These are phyloP conservation scores for Emesis russula DNA, from an alignment of 2,888 invertebrate genomes.

Conservation along the genomic window DNA sequence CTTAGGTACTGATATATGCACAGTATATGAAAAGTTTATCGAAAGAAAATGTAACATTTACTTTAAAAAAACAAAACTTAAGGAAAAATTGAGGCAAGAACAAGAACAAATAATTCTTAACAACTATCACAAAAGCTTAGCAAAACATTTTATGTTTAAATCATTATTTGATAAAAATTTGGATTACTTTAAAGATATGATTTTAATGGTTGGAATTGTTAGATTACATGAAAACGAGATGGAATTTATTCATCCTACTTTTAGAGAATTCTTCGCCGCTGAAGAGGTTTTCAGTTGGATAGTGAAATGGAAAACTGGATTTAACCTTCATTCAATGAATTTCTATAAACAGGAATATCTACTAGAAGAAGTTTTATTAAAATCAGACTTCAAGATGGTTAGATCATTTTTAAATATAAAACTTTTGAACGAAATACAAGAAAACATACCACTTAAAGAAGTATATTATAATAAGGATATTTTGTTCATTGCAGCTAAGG, in stretches of 20 bases:
- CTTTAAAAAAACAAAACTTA: background rate
- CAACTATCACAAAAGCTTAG: background rate
- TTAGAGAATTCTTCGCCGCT: constrained; percentile 20
- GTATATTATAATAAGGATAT: constrained; percentile 3
- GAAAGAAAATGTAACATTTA: constrained; percentile 16
- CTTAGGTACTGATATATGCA: constrained; percentile 21
- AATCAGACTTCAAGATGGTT: constrained; percentile 1
- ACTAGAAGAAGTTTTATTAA: background rate
- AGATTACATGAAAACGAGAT: background rate
- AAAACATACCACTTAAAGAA: background rate
- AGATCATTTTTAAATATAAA: constrained; percentile 23
- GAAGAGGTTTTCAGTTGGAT: constrained; percentile 19
- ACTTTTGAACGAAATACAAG: constrained; percentile 10
- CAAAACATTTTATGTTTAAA: background rate
- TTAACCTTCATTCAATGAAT: background rate
- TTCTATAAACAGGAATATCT: constrained; percentile 7
- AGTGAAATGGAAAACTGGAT: constrained; percentile 18
- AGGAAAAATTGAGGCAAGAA: background rate
- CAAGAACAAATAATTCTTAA: background rate
- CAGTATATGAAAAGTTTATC: constrained; percentile 18
- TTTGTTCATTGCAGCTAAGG: background rate
- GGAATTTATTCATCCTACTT: constrained; percentile 27
- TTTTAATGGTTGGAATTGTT: constrained; percentile 4
- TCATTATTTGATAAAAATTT: background rate
- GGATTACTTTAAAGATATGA: constrained; percentile 12